Evolutionary conservation across 1,140 invertebrate species (phyloP).

Genomic region (Aphis gossypii): DNA sequence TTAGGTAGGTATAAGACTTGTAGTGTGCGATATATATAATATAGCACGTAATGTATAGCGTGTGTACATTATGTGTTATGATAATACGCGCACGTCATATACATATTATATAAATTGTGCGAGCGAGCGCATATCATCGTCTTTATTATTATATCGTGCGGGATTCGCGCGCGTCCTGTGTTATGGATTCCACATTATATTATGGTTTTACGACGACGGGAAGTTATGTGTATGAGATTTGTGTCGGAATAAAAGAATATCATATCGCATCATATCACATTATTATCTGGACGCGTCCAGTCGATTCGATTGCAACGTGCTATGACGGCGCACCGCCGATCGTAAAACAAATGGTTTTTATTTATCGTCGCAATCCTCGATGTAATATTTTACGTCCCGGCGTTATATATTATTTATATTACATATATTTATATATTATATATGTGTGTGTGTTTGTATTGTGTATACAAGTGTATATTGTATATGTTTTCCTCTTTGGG

Average conservation of each 20-base stretch:
- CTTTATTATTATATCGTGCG: background rate
- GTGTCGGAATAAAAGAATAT: background rate
- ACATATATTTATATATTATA: too few species aligned
- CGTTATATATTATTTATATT: background rate
- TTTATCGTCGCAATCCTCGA: background rate
- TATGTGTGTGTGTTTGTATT: too few species aligned
- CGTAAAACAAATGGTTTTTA: constrained; percentile 16
- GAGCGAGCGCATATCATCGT: background rate
- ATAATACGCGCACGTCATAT: background rate
- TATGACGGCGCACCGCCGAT: background rate
- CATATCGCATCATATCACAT: background rate
- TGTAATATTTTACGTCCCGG: background rate
- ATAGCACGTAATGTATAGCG: background rate
- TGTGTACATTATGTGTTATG: background rate
- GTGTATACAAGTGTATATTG: too few species aligned
- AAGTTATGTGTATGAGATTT: background rate
- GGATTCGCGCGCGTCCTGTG: background rate
- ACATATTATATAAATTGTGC: background rate
- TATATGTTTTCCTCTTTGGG: background rate
- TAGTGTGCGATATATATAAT: background rate
- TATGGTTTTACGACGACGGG: background rate
- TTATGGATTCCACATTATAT: background rate
- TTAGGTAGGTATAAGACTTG: background rate
- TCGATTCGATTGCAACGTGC: background rate
- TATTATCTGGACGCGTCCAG: background rate